Evolutionary conservation across 53 echinoderm and acorn worm genomes (phyloP).

Genomic region (Holothuria scabra): DNA sequence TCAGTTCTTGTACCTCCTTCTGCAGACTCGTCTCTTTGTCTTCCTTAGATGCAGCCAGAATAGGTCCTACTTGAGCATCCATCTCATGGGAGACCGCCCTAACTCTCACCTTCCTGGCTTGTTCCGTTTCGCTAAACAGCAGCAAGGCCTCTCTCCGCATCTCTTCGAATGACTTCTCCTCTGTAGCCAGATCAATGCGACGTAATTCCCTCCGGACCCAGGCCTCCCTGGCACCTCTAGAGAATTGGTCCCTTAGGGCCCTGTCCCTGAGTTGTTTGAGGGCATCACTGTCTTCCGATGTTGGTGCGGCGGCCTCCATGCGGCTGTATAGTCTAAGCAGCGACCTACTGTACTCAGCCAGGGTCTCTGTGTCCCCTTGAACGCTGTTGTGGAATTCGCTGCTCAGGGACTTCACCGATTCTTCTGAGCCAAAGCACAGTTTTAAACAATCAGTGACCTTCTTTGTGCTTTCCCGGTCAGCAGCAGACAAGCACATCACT

Average conservation of each 20-base stretch:
- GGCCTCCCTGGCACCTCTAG: neutral
- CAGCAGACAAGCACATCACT: constrained; percentile 26
- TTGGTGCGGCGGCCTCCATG: constrained; percentile 48
- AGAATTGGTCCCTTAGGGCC: constrained; percentile 4
- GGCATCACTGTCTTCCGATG: constrained; percentile 29
- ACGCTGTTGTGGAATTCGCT: constrained; percentile 46
- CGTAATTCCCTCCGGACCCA: constrained; percentile 36
- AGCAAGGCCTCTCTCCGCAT: neutral
- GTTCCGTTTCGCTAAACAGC: neutral
- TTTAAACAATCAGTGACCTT: constrained; percentile 1
- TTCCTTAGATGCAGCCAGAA: neutral
- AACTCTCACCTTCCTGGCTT: neutral
- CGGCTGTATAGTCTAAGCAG: constrained; percentile 30
- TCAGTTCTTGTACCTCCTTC: neutral
- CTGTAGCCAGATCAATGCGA: constrained; percentile 9
- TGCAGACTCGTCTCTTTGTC: neutral
- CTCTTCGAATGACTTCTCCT: neutral
- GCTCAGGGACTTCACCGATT: constrained; percentile 23
- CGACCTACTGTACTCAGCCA: constrained; percentile 46
- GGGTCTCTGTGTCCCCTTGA: constrained; percentile 47
- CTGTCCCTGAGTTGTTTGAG: constrained; percentile 10
- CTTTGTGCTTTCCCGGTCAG: neutral
- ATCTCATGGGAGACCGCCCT: neutral
- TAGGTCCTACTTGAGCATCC: neutral
- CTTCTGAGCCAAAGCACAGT: constrained; percentile 37